Base-by-base conservation (phyloP, 2,888 invertebrate species). In the Coronaproctus castanopsis region DNA sequence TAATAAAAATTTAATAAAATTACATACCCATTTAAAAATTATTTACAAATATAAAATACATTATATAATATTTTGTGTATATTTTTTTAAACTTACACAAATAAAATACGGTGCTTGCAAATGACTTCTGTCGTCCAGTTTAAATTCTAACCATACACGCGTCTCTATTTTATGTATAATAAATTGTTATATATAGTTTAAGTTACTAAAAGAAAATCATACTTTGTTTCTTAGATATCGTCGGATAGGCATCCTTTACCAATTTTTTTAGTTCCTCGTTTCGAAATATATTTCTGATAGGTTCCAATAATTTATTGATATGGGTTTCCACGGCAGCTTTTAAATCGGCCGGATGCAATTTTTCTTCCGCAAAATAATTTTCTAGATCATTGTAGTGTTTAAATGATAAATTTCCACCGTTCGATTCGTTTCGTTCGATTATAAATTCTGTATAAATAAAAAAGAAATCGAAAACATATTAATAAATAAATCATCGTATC, bases 261-360 rank as follows among this genome's bases (percentile, higher is more conserved):
- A 97, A 75, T 69, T 83, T 81, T 71, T 87, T 84, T 60, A 95
- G 73, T 67, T 86, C 83, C 0, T 86, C 80, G 53, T 80, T 77
- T 67, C 85, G 82, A 69, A 97, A 95, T 66, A 80, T 78, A 71
- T 87, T 82, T 65, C 93, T 80, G 66, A 98, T 85, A 19, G 96
- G 95, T 61, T 85, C 87, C 65, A 97, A 73, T 50, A 97, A 75
- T 68, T 77, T 79, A 73, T 96, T 96, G 21, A 98, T 83, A 67
- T 85, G 85, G 62, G 75, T 71, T 72, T 89, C 90, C 5, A 89
- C 88, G 20, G 87, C 80, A 48, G 75, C 76, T 74, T 98, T 98
- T 65, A 98, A 76, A 75, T 97, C 96, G 19, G 83, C 95, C 21
- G 97, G 96, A 75, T 96, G 95, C 58, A 97, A 75, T 66, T 83